Evolutionary conservation across 2,797 vertebrate species (phyloP).

Genomic region (Amblyraja radiata): DNA sequence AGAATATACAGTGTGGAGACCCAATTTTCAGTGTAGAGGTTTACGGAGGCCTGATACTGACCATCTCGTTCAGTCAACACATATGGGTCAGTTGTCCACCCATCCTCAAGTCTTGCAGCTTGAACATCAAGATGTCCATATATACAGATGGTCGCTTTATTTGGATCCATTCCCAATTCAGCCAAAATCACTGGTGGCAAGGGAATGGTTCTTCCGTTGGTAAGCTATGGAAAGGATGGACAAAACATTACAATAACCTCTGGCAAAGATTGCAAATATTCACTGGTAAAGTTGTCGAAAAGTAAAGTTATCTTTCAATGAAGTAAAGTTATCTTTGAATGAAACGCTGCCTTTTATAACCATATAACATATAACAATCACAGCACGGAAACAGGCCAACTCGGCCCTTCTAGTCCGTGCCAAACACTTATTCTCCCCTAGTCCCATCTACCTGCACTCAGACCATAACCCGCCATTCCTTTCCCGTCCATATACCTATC

Average conservation of each 20-base stretch:
- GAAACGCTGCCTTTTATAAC: neutral
- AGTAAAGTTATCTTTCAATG: neutral
- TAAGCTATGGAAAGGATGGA: slow-evolving; percentile 47
- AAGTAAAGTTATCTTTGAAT: neutral
- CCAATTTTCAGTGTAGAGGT: neutral
- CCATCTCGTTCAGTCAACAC: slow-evolving; percentile 55
- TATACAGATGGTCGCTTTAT: slow-evolving; percentile 59
- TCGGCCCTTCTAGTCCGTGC: too few relatives aligned
- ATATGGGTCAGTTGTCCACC: slow-evolving; percentile 49
- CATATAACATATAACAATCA: too few relatives aligned
- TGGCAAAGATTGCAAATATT: neutral
- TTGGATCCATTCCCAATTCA: slow-evolving; percentile 51
- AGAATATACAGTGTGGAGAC: neutral
- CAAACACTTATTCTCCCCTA: too few relatives aligned
- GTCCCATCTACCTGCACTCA: too few relatives aligned
- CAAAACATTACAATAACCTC: neutral
- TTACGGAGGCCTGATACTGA: slow-evolving; percentile 42
- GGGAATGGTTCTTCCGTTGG: slow-evolving; percentile 50
- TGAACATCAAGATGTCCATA: slow-evolving; percentile 68
- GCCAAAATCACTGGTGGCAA: slow-evolving; percentile 58
- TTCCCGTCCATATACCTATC: too few relatives aligned
- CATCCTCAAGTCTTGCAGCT: slow-evolving; percentile 58
- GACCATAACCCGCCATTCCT: too few relatives aligned
- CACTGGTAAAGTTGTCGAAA: neutral
- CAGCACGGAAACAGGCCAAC: too few relatives aligned